Evolutionary conservation across 2,113 vertebrate species (phyloP).

Genomic region (Zootoca vivipara): DNA sequence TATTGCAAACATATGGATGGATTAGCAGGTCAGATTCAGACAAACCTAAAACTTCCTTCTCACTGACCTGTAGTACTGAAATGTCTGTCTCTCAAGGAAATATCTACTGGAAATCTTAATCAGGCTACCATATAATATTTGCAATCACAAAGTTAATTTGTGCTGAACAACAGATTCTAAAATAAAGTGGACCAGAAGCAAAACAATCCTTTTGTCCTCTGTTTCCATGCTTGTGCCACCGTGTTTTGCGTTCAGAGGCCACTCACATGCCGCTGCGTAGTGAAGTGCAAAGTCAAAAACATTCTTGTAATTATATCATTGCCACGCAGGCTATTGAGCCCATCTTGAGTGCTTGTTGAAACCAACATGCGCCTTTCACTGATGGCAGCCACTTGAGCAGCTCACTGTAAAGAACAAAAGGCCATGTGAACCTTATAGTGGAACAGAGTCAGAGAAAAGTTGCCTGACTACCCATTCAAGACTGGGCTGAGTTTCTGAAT

Average conservation of each 20-base stretch:
- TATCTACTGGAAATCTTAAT: background rate
- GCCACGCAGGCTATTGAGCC: background rate
- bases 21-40: background rate
- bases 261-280: constrained; percentile 6
- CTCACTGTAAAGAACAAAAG: background rate
- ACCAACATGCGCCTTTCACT: background rate
- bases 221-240: background rate
- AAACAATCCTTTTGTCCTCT: background rate
- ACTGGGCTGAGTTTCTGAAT: background rate
- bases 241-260: background rate
- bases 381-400: constrained; percentile 4
- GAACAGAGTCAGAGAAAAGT: background rate
- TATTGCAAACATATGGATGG: background rate
- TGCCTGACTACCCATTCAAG: background rate
- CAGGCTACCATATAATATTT: background rate
- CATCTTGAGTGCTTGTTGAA: constrained; percentile 18
- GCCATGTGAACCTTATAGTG: background rate
- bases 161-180: background rate
- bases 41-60: background rate
- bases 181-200: background rate
- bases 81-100: background rate
- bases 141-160: background rate
- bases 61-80: background rate
- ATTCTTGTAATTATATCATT: constrained; percentile 1
- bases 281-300: constrained; percentile 10